phyloP scores from a whole-genome alignment of 2,113 vertebrate species.

The Thunnus thynnus region DNA sequence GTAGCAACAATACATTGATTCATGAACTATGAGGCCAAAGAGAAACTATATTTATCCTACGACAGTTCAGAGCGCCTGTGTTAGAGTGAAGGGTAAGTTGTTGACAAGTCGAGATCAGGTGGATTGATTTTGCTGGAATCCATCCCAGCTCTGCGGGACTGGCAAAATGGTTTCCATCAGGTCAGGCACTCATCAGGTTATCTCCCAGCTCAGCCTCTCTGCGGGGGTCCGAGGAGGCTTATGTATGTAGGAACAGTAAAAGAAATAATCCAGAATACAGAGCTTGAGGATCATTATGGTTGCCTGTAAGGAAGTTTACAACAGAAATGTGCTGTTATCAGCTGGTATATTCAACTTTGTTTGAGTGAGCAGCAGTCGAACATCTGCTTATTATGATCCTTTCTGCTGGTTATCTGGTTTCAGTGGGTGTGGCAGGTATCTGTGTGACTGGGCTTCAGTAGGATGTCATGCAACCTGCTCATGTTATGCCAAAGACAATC shows the following conservation, averaged over 20 bases:
- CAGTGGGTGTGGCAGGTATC: slow-evolving; percentile 45
- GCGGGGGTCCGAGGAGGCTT: slow-evolving; percentile 40
- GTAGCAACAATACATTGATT: background rate
- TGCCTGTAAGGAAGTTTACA: slow-evolving; percentile 7
- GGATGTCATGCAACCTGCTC: background rate
- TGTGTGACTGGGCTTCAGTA: slow-evolving; percentile 22
- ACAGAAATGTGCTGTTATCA: background rate
- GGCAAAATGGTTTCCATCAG: slow-evolving; percentile 42
- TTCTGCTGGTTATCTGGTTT: slow-evolving; percentile 56
- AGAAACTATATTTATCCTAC: background rate
- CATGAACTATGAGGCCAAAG: background rate
- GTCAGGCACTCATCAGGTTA: slow-evolving; percentile 34
- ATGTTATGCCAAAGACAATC: background rate
- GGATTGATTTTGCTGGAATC: slow-evolving; percentile 32
- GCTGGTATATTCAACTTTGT: slow-evolving; percentile 2
- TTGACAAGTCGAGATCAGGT: background rate
- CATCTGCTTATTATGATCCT: slow-evolving; percentile 59
- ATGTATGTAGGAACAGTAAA: slow-evolving; percentile 32
- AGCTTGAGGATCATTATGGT: slow-evolving; percentile 20
- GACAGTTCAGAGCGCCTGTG: background rate
- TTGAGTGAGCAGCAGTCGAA: slow-evolving; percentile 28
- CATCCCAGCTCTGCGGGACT: slow-evolving; percentile 19
- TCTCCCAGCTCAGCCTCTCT: slow-evolving; percentile 37
- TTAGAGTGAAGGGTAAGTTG: background rate
- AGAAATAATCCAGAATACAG: slow-evolving; percentile 37